Conservation (phyloP, 2,113 vertebrate species). For the Odocoileus hemionus region DNA sequence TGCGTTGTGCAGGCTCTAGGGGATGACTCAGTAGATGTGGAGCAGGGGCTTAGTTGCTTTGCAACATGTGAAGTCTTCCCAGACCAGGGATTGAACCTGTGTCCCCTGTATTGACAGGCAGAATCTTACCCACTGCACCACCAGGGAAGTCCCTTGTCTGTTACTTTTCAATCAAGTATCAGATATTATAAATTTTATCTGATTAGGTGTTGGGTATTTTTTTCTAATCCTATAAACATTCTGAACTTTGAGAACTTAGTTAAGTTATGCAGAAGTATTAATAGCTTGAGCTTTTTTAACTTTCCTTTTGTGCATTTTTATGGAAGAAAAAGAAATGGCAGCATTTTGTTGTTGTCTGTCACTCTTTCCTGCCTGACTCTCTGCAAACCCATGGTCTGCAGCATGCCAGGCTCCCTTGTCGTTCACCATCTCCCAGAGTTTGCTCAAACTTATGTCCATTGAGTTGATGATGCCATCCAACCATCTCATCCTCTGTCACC, state of each 20-base stretch:
- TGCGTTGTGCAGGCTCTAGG: background rate
- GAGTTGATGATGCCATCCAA: background rate
- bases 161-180: background rate
- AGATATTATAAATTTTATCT: background rate
- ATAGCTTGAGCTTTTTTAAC: background rate
- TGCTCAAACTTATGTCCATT: background rate
- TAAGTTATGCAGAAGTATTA: background rate
- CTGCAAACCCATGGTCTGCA: background rate
- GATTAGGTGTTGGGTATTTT: background rate
- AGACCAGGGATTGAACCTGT: background rate
- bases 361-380: background rate
- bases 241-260: background rate
- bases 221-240: background rate
- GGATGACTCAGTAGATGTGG: background rate
- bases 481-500: background rate
- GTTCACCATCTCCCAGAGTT: background rate
- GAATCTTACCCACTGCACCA: background rate
- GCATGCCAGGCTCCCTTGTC: background rate
- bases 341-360: background rate
- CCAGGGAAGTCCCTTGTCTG: background rate
- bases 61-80: background rate
- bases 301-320: background rate
- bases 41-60: background rate
- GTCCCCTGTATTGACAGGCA: background rate
- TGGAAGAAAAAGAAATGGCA: background rate